Base-by-base conservation (phyloP, 1,140 invertebrate genomes). In the Ganaspis sp. region DNA sequence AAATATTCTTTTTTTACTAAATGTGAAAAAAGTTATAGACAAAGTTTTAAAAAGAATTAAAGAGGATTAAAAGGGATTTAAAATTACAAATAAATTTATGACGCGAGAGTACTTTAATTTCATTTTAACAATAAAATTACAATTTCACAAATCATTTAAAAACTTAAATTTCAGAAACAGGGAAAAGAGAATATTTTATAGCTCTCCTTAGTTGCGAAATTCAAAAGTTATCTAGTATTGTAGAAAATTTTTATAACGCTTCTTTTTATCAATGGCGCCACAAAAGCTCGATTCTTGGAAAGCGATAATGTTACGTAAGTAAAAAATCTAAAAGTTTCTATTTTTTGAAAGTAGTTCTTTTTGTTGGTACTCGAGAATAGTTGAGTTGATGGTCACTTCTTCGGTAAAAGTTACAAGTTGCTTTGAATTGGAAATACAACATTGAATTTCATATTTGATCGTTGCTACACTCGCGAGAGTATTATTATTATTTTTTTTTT, bases 371-470 rank as follows among this genome's bases (percentile, higher is more conserved):
- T 26, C 26, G 15, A 29, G 26, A 64, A 34, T 64, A 49, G 11
- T 15, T 29, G 4, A 64, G 12, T 29, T 64, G 23, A 29, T 64
- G 23, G 11, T 64, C 23, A 29, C 11, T 64, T 5, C 12, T 64
- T 29, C 11, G 23, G 11, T 15, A 12, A 64, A 64, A 64, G 54
- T 64, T 64, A 64, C 23, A 64, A 26, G 54, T 4, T 26, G 5
- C 54, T 64, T 64, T 64, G 54, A 64, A 64, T 29, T 15, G 12
- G 26, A 64, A 64, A 64, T 64, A 15, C 3, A 8, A 34, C 23
- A 34, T 64, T 29, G 54, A 64, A 64, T 64, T 64, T 29, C 26
- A 29, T n/a, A 29, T 34, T 64, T 64, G 23, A 64, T 64, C 21
- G 8, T 4, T 49, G 6, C n/a, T 49, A 17, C 17, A 4, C 1